phyloP scores from a whole-genome alignment of 2,888 invertebrate species.

The Protophormia terraenovae region DNA sequence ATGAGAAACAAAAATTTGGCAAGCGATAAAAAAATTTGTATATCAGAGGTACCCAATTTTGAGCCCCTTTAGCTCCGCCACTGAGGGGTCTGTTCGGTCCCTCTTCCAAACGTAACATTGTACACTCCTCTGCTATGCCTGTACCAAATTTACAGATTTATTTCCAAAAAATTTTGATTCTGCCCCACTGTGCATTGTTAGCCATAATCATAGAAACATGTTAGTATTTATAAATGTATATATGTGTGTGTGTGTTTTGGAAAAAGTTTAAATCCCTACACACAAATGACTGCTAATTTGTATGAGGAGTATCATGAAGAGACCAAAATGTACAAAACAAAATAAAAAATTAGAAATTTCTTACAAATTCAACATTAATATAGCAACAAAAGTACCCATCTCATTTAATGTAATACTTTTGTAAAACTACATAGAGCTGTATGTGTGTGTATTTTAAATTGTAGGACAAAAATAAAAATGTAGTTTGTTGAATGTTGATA shows the following conservation, averaged over 20 bases:
- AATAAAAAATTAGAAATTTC: not conserved
- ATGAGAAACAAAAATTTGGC: too few relatives aligned
- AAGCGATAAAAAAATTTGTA: too few relatives aligned
- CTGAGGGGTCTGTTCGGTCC: too few relatives aligned
- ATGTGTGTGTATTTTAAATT: not conserved
- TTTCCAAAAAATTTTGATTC: too few relatives aligned
- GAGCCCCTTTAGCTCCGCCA: too few relatives aligned
- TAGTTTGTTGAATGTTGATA: constrained; percentile 19
- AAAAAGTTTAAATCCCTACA: constrained; percentile 21
- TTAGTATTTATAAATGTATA: not conserved
- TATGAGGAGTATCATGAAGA: constrained; percentile 27
- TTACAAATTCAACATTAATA: constrained; percentile 22
- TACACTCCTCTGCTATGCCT: too few relatives aligned
- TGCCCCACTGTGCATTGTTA: too few relatives aligned
- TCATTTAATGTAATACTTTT: constrained; percentile 28
- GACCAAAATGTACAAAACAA: not conserved
- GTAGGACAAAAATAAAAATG: not conserved
- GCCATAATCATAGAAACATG: constrained; percentile 1
- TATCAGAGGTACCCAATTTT: too few relatives aligned
- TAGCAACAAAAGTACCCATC: constrained; percentile 28
- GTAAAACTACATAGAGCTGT: not conserved
- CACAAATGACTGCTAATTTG: constrained; percentile 57
- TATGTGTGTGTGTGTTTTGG: not conserved
- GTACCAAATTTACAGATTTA: too few relatives aligned
- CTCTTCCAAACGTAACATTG: too few relatives aligned